A percentile compares a stretch with the other conserved stretches of the same genome.
phyloP scores from a whole-genome alignment of 1,140 invertebrate genomes.

The Hylaeus anthracinus region DNA sequence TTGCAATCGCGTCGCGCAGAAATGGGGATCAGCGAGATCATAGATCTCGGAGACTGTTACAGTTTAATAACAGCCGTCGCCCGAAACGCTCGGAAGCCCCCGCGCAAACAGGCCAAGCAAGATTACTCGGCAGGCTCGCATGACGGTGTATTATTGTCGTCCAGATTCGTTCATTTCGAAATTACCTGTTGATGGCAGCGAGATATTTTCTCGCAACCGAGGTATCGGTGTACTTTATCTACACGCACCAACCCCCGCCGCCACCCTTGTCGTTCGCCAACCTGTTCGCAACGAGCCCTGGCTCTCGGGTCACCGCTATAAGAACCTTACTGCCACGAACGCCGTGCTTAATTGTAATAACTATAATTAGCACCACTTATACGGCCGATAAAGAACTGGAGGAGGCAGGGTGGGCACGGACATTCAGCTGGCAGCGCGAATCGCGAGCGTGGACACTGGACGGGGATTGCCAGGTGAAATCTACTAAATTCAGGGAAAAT shows the following conservation, averaged over 20 bases:
- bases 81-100: background rate
- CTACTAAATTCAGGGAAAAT: background rate
- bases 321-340: conserved; percentile 38
- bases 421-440: background rate
- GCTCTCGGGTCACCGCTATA: conserved; percentile 26
- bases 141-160: conserved; percentile 11
- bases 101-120: background rate
- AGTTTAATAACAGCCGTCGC: background rate
- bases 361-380: conserved; percentile 56
- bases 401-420: background rate
- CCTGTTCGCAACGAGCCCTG: background rate
- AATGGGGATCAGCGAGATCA: background rate
- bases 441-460: background rate
- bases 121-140: background rate
- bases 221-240: conserved; percentile 26
- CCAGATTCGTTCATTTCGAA: conserved; percentile 1
- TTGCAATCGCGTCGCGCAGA: background rate
- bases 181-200: conserved; percentile 31
- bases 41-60: background rate
- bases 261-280: background rate
- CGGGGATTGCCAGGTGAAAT: no score
- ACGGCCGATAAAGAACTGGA: conserved; percentile 37
- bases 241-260: background rate
- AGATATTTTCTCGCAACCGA: conserved; percentile 26
- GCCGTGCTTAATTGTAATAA: conserved; percentile 41